These are phyloP conservation scores for Eretmocerus hayati DNA, from an alignment of 2,888 invertebrate genomes.

Conservation along the genomic window DNA sequence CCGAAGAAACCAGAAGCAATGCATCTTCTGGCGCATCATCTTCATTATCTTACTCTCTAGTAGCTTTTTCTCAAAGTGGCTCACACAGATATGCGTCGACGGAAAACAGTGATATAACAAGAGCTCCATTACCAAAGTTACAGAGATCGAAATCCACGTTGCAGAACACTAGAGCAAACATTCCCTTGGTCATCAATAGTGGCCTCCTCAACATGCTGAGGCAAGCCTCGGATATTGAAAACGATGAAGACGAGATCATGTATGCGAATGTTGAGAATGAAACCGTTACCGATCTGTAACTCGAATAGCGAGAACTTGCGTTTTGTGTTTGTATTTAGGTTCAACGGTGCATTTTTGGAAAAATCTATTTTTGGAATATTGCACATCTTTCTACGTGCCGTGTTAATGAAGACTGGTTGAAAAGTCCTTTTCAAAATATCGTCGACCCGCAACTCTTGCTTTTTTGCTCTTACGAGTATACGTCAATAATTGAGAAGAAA, in stretches of 20 bases:
- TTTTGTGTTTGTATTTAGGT: too few species aligned
- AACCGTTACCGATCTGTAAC: constrained; percentile 31
- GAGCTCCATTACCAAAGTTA: constrained; percentile 29
- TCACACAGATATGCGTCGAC: constrained; percentile 13
- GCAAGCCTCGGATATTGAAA: constrained; percentile 34
- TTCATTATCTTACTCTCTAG: constrained; percentile 36
- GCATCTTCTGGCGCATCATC: constrained; percentile 31
- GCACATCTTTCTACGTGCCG: too few species aligned
- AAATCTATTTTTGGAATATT: too few species aligned
- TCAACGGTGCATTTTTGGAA: too few species aligned
- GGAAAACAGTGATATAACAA: constrained; percentile 26
- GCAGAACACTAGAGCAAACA: constrained; percentile 39
- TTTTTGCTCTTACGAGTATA: too few species aligned
- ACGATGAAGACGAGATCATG: constrained; percentile 23
- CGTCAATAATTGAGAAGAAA: too few species aligned
- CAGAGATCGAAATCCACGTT: constrained; percentile 34
- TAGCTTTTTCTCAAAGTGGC: constrained; percentile 32
- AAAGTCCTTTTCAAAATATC: too few species aligned
- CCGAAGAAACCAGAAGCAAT: constrained; percentile 32
- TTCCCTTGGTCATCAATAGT: constrained; percentile 41
- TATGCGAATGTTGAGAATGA: constrained; percentile 40
- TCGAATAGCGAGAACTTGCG: too few species aligned
- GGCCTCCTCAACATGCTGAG: constrained; percentile 39
- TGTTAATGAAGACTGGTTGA: too few species aligned
- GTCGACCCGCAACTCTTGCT: too few species aligned